phyloP scores from a whole-genome alignment of 1,140 invertebrate species.

The Rhopalosiphum maidis region DNA sequence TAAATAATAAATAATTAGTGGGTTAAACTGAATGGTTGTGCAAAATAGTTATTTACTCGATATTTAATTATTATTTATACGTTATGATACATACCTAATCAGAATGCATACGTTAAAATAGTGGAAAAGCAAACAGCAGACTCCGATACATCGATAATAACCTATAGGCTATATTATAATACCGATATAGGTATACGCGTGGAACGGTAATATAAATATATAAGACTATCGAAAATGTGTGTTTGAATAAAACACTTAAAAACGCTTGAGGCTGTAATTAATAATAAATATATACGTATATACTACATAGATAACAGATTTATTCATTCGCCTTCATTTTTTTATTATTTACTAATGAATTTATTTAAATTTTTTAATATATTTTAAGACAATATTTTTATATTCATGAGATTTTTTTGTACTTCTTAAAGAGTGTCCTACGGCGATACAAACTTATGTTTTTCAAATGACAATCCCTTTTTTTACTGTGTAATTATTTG shows the following conservation, averaged over 20 bases:
- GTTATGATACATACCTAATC: background rate
- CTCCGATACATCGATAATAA: background rate
- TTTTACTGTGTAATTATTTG: no score
- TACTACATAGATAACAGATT: background rate
- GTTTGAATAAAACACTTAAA: conserved; percentile 2
- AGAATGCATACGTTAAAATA: background rate
- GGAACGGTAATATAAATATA: background rate
- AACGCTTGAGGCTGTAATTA: background rate
- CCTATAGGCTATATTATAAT: background rate
- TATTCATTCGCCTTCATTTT: no score
- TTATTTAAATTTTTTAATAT: no score
- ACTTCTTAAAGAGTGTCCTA: no score
- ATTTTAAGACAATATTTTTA: no score
- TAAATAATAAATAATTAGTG: background rate
- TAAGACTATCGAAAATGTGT: background rate
- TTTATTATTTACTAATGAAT: no score
- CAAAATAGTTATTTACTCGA: background rate
- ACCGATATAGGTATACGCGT: background rate
- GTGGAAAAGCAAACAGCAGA: background rate
- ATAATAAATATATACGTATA: background rate
- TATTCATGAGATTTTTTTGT: no score
- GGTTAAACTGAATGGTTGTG: background rate
- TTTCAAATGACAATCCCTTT: no score
- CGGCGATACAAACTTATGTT: no score
- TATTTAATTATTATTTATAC: background rate